phyloP scores from a whole-genome alignment of 2,888 invertebrate species.

The Metalampra italica region DNA sequence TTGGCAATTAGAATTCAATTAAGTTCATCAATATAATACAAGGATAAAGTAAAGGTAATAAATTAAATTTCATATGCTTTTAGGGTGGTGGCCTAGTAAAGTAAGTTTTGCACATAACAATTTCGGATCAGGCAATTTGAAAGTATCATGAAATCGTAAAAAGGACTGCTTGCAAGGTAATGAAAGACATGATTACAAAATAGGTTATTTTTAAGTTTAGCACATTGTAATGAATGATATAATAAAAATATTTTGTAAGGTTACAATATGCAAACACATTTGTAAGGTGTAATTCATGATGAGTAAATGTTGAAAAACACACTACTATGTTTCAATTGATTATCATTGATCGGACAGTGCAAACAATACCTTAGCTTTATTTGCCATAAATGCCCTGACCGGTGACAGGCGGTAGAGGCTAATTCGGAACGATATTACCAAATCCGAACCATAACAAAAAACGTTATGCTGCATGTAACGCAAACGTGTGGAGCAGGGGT shows the following conservation, averaged over 20 bases:
- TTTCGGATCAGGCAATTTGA: constrained; percentile 13
- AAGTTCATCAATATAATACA: not conserved
- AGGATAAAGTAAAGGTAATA: not conserved
- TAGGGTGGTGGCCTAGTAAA: constrained; percentile 50
- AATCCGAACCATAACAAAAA: no score
- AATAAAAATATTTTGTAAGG: constrained; percentile 67
- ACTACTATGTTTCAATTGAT: constrained; percentile 20
- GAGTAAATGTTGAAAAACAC: constrained; percentile 72
- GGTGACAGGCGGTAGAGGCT: no score
- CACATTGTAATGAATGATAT: constrained; percentile 71
- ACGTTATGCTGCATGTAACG: no score
- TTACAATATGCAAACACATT: constrained; percentile 75
- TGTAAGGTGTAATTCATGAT: constrained; percentile 75
- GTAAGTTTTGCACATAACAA: constrained; percentile 47
- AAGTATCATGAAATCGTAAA: constrained; percentile 30
- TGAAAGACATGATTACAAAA: constrained; percentile 66
- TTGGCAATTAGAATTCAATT: not conserved
- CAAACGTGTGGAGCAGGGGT: no score
- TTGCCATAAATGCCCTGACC: no score
- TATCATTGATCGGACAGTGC: not conserved
- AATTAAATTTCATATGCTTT: constrained; percentile 5
- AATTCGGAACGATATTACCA: no score
- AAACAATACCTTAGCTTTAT: no score
- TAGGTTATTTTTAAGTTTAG: constrained; percentile 75
- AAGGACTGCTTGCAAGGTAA: constrained; percentile 69